Conservation (phyloP, 1,140 invertebrate species). For the Philopotamus ludificatus region DNA sequence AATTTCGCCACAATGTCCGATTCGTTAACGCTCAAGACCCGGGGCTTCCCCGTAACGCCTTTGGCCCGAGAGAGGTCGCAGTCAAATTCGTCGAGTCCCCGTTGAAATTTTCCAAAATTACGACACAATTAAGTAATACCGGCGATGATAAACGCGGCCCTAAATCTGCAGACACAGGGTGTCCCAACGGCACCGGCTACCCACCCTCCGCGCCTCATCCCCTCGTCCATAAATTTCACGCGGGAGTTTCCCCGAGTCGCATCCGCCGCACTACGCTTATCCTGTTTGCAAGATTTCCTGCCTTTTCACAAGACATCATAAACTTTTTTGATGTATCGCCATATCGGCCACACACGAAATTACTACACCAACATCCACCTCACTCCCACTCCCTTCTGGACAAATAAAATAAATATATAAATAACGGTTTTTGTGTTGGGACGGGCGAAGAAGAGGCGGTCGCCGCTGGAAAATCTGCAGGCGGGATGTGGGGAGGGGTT, state of each 20-base stretch:
- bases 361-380: conserved; percentile 16
- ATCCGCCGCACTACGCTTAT: conserved; percentile 31
- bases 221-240: conserved; percentile 38
- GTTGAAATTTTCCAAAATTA: conserved; percentile 4
- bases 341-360: conserved; percentile 42
- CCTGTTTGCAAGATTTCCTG: conserved; percentile 40
- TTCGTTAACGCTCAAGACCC: too few species aligned
- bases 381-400: conserved; percentile 5
- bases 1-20: too few species aligned
- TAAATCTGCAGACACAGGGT: conserved; percentile 29
- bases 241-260: conserved; percentile 26
- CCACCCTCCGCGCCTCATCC: too few species aligned
- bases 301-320: conserved; percentile 40
- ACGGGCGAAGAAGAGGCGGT: neutral
- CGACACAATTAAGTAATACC: conserved; percentile 30
- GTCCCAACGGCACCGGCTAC: conserved; percentile 13
- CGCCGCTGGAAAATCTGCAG: neutral
- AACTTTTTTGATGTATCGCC: conserved; percentile 43
- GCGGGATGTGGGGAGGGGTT: neutral
- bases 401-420: conserved; percentile 40
- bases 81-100: neutral
- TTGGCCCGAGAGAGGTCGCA: neutral
- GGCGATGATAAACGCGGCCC: conserved; percentile 29
- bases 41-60: too few species aligned
- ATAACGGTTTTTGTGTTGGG: conserved; percentile 13